Conservation (phyloP, 1,140 invertebrate species). For the Neelides sp. region DNA sequence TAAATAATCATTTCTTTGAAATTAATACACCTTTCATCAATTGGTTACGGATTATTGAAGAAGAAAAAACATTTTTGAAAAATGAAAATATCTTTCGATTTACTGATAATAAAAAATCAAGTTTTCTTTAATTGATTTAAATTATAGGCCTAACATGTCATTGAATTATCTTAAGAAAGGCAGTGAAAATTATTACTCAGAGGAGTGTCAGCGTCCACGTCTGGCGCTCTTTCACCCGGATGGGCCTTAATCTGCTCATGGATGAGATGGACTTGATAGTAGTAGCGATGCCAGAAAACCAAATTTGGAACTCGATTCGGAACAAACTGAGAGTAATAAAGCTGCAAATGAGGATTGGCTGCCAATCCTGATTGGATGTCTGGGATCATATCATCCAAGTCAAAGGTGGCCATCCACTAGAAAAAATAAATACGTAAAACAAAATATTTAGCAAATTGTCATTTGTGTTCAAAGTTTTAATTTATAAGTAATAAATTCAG, state of each 20-base stretch:
- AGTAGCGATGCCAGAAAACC: conserved; percentile 30
- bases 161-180: too few species aligned
- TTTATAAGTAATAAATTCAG: too few species aligned
- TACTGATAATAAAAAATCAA: background rate
- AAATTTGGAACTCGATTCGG: conserved; percentile 27
- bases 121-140: background rate
- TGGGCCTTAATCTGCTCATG: conserved; percentile 8
- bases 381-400: conserved; percentile 22
- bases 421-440: too few species aligned
- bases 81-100: too few species aligned
- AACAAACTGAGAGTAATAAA: conserved; percentile 25
- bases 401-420: conserved; percentile 24
- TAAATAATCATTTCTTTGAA: too few species aligned
- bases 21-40: too few species aligned
- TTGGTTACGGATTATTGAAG: too few species aligned
- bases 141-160: too few species aligned
- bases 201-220: background rate
- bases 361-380: conserved; percentile 17
- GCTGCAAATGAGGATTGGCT: conserved; percentile 24
- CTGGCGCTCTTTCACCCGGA: background rate
- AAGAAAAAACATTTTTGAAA: too few species aligned
- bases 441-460: too few species aligned
- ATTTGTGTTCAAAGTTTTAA: too few species aligned
- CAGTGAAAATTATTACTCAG: too few species aligned
- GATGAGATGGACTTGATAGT: conserved; percentile 25